A percentile compares a stretch with the other conserved stretches of the same genome.
phyloP scores from a whole-genome alignment of 2,888 invertebrate species.

The Blastobasis lacticolella region DNA sequence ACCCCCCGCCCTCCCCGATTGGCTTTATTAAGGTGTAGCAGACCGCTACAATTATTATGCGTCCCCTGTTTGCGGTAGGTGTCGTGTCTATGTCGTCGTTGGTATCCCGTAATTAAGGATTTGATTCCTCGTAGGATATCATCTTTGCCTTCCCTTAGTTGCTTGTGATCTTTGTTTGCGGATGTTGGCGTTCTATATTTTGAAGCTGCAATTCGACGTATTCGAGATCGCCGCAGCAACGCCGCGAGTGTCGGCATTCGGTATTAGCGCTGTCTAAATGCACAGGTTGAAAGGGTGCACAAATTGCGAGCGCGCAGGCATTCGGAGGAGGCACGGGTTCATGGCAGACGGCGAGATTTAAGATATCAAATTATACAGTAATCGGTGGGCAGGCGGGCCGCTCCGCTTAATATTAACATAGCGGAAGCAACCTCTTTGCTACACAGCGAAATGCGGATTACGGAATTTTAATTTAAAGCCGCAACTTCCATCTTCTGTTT shows the following conservation, averaged over 20 bases:
- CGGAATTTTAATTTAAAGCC: constrained; percentile 58
- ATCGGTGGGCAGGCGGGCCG: constrained; percentile 47
- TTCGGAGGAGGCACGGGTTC: constrained; percentile 52
- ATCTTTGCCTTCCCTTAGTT: constrained; percentile 36
- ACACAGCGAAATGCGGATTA: constrained; percentile 50
- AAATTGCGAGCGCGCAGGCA: constrained; percentile 62
- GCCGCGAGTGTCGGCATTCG: not conserved
- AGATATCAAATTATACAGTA: constrained; percentile 67
- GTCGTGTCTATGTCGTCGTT: constrained; percentile 62
- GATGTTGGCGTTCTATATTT: not conserved
- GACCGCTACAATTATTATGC: constrained; percentile 74
- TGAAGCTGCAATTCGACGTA: not conserved
- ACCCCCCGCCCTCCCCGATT: constrained; percentile 52
- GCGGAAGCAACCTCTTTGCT: constrained; percentile 55
- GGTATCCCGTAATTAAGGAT: constrained; percentile 70
- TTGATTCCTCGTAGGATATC: constrained; percentile 55
- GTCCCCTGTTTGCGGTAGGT: constrained; percentile 71
- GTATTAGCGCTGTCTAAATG: constrained; percentile 1
- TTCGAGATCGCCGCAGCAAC: not conserved
- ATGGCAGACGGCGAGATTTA: constrained; percentile 51
- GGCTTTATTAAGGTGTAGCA: constrained; percentile 74
- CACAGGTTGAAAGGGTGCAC: constrained; percentile 52
- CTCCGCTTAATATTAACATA: constrained; percentile 60
- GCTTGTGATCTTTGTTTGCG: constrained; percentile 7
- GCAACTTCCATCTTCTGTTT: constrained; percentile 56